A percentile compares a stretch with the other conserved stretches of the same genome.
These are phyloP conservation scores for Apoderus coryli DNA, from an alignment of 2,888 invertebrate species.

Conservation along the genomic window DNA sequence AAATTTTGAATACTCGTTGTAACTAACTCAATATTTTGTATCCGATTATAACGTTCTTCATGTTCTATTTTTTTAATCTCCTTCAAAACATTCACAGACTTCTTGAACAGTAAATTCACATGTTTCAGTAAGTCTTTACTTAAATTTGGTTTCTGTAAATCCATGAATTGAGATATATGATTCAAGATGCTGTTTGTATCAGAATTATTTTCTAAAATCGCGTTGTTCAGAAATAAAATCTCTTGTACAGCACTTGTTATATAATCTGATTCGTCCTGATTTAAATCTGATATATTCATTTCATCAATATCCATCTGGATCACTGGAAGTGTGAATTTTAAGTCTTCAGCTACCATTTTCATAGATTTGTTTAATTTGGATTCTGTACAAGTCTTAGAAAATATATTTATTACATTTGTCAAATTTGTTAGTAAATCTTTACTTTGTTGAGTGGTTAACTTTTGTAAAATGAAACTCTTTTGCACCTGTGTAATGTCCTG, in stretches of 20 bases:
- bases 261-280: too few species aligned
- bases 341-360: conserved; percentile 14
- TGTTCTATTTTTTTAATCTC: conserved; percentile 19
- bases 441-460: too few species aligned
- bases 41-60: conserved; percentile 17
- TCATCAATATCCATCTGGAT: conserved; percentile 15
- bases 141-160: conserved; percentile 13
- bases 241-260: too few species aligned
- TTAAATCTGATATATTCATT: too few species aligned
- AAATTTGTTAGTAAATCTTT: too few species aligned
- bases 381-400: conserved; percentile 9
- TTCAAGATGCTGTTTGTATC: too few species aligned
- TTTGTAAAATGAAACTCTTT: too few species aligned
- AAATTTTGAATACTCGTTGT: conserved; percentile 25
- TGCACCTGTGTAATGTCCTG: too few species aligned
- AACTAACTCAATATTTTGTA: conserved; percentile 22
- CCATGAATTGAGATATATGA: conserved; percentile 14
- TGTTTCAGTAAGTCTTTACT: conserved; percentile 17
- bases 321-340: conserved; percentile 14
- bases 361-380: conserved; percentile 12
- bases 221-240: too few species aligned
- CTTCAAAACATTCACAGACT: conserved; percentile 16
- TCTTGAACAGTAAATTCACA: conserved; percentile 18
- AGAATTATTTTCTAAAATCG: too few species aligned
- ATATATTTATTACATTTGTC: not conserved